Evolutionary conservation across 64 coral and sea anemone genomes (phyloP).

Genomic region (Dendronephthya gigantea): DNA sequence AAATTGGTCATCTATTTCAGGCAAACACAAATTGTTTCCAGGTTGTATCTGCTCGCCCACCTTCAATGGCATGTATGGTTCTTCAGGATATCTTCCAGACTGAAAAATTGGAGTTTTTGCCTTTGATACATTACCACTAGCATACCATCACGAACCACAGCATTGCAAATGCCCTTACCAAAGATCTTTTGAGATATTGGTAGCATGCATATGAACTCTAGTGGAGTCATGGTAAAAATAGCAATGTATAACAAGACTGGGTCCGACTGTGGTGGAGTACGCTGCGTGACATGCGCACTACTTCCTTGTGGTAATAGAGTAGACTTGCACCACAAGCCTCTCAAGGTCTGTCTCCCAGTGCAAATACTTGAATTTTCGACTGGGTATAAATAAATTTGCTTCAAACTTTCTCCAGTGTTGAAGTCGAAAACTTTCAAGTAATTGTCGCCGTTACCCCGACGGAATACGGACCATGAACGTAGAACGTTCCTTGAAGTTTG

Average conservation of each 20-base stretch:
- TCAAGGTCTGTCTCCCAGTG: conserved; percentile 73
- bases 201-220: conserved; percentile 53
- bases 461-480: conserved; percentile 39
- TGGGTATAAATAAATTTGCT: conserved; percentile 52
- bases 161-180: conserved; percentile 63
- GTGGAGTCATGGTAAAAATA: conserved; percentile 57
- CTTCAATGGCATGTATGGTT: conserved; percentile 33
- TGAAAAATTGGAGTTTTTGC: conserved; percentile 54
- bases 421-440: conserved; percentile 49
- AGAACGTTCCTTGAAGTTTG: background rate
- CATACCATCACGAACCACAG: conserved; percentile 46
- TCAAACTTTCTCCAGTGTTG: conserved; percentile 41
- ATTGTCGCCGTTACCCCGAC: conserved; percentile 55
- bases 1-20: background rate
- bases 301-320: conserved; percentile 35
- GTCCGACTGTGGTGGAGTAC: background rate
- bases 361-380: conserved; percentile 68
- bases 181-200: conserved; percentile 53
- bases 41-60: conserved; percentile 31
- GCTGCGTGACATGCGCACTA: background rate
- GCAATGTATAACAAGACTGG: conserved; percentile 48
- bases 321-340: conserved; percentile 63
- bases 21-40: conserved; percentile 10
- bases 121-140: conserved; percentile 56
- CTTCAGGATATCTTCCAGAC: conserved; percentile 47